Evolutionary conservation across 1,140 invertebrate genomes (phyloP).

Genomic region (Panulirus ornatus): DNA sequence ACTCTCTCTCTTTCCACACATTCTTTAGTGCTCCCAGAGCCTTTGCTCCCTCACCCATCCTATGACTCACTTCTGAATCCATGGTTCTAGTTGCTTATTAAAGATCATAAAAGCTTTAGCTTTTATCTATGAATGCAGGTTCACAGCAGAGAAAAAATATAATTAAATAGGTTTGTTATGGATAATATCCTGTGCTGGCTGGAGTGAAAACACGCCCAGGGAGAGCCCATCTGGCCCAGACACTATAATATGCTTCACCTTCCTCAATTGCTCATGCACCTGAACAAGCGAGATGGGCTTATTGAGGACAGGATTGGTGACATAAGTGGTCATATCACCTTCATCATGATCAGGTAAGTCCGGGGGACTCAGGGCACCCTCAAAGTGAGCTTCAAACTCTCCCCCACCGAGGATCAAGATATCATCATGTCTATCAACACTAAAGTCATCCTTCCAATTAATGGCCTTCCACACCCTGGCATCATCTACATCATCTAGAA

Average conservation of each 20-base stretch:
- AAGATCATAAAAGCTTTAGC: not conserved
- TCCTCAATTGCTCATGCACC: not conserved
- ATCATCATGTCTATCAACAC: no score
- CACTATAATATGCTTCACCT: not conserved
- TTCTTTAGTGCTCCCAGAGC: no score
- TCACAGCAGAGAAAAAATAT: not conserved
- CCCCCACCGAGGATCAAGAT: no score
- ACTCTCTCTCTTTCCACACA: no score
- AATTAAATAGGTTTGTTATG: conserved; percentile 2
- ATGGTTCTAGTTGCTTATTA: not conserved
- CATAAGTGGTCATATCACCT: not conserved
- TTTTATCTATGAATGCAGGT: not conserved
- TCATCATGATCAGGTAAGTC: no score
- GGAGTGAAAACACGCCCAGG: conserved; percentile 14
- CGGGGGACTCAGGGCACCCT: no score
- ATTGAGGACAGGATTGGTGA: conserved; percentile 16
- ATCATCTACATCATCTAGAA: not conserved
- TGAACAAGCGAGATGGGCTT: not conserved
- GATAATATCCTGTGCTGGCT: conserved; percentile 24
- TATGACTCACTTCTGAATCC: no score
- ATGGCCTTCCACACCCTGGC: not conserved
- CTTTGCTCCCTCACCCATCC: no score
- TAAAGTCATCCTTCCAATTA: no score
- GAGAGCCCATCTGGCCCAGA: conserved; percentile 11
- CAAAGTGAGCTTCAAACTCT: no score